Conservation (phyloP, 2,797 vertebrate species). For the Epinephelus malabaricus region DNA sequence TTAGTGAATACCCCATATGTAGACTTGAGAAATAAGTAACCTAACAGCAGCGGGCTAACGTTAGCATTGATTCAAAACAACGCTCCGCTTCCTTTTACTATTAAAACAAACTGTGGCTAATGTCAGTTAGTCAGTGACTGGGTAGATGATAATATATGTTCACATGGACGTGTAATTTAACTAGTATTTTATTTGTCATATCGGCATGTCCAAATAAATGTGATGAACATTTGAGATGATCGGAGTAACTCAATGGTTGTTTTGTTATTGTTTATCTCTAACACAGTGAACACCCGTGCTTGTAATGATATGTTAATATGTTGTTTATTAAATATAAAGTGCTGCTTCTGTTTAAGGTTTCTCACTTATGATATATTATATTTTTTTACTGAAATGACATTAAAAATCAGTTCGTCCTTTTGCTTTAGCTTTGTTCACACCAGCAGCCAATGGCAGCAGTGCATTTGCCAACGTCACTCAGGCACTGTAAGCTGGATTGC, state of each 20-base stretch:
- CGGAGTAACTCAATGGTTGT: slow-evolving; percentile 41
- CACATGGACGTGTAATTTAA: background rate
- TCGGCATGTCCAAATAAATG: background rate
- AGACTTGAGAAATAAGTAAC: background rate
- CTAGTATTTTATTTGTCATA: background rate
- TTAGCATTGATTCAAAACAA: slow-evolving; percentile 67
- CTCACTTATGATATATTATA: background rate
- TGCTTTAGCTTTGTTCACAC: slow-evolving; percentile 77
- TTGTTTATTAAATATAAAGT: background rate
- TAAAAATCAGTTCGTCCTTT: slow-evolving; percentile 38
- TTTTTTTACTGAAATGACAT: slow-evolving; percentile 1
- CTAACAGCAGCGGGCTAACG: slow-evolving; percentile 33
- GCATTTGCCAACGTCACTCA: slow-evolving; percentile 65
- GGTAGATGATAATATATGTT: background rate
- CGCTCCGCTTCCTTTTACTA: background rate
- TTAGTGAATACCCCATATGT: background rate
- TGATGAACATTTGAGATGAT: slow-evolving; percentile 1
- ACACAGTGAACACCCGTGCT: background rate
- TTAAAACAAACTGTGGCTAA: background rate
- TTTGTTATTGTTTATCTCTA: slow-evolving; percentile 67
- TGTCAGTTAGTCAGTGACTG: background rate
- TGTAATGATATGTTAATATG: background rate
- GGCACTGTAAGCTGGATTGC: slow-evolving; percentile 53
- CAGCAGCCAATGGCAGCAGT: slow-evolving; percentile 71
- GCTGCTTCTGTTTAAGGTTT: background rate